Conservation (phyloP, 2,797 vertebrate species). For the Myoxocephalus aenaeus region DNA sequence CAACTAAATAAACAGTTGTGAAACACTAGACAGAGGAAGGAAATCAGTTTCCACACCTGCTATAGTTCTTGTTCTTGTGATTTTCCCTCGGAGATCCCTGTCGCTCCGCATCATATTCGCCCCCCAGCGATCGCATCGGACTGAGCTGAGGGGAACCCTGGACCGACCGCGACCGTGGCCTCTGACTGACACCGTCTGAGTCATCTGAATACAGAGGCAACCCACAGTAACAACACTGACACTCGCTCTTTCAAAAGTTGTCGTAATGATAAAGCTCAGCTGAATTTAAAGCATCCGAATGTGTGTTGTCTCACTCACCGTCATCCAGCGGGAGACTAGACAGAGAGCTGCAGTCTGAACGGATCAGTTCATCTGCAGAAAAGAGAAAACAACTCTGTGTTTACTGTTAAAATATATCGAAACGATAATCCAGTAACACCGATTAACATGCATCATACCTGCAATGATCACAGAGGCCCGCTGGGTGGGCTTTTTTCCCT, state of each 20-base stretch:
- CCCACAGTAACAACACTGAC: background rate
- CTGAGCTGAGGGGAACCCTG: conserved; percentile 92
- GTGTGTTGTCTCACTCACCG: conserved; percentile 81
- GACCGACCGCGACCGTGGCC: conserved; percentile 88
- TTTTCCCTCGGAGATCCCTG: conserved; percentile 72
- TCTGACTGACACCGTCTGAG: conserved; percentile 81
- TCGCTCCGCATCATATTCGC: conserved; percentile 78
- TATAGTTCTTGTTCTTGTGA: conserved; percentile 74
- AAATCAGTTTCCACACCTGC: conserved; percentile 69
- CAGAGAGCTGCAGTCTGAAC: conserved; percentile 93
- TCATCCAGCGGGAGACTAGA: conserved; percentile 93
- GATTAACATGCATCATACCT: conserved; percentile 78
- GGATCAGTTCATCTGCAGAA: conserved; percentile 90
- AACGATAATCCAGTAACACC: background rate
- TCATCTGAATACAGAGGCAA: conserved; percentile 62
- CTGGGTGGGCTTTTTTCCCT: conserved; percentile 93
- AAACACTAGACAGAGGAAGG: background rate
- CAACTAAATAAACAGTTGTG: conserved; percentile 27
- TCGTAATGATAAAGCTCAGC: background rate
- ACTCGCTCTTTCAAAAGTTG: background rate
- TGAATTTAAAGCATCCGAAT: conserved; percentile 6
- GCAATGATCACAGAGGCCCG: conserved; percentile 88
- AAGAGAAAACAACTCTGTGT: conserved; percentile 23
- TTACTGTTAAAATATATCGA: background rate
- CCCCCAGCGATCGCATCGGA: conserved; percentile 86